Base-by-base conservation (phyloP, 64 coral and sea anemone species). In the Platygyra sinensis region DNA sequence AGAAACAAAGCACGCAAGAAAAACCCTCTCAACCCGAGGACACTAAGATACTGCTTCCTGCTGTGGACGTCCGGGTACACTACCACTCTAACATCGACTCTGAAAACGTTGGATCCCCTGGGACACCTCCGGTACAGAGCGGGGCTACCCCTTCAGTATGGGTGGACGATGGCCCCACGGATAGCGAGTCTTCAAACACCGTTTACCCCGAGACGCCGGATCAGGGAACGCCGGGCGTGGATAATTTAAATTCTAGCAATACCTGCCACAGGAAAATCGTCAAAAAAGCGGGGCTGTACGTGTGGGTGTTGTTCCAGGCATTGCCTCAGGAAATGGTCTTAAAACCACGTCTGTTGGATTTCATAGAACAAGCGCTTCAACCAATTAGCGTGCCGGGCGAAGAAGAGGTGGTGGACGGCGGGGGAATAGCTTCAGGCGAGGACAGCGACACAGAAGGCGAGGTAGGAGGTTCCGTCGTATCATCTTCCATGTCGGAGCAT, bases 321-420 rank as follows among this genome's bases (percentile, higher is more conserved):
- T 67, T 99, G 20, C 97, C 97, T 52, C 91, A 99, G 14, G 94
- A 99, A 86, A 99, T 99, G 97, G 87, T 99, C 20, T 71, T 99
- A 8, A 95, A 95, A 50, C 97, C 97, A 2, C 89, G 91, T 30
- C 74, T 99, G 46, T 80, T 99, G 19, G 94, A 96, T 73, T 99
- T 99, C 83, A 72, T 99, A 61, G 97, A 93, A 4, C 94, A 91
- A 50, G 94, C 97, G 8, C 30, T 99, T 14, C 78, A 99, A 75
- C 97, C 97, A 18, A 99, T 92, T n/a, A 92, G 95, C 59, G 91
- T 99, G 1, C 88, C 94, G 9, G 52, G 54, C 4, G 86, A 71
- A n/a, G 73, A 93, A 6, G 95, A 97, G 57, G 71, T 57, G 52
- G 79, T 82, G 3, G 94, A 96, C 73, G 95, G 92, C 20, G 95